These are phyloP conservation scores for Oceanodroma leucorhoa DNA, from an alignment of 2,797 vertebrate species.

Conservation along the genomic window DNA sequence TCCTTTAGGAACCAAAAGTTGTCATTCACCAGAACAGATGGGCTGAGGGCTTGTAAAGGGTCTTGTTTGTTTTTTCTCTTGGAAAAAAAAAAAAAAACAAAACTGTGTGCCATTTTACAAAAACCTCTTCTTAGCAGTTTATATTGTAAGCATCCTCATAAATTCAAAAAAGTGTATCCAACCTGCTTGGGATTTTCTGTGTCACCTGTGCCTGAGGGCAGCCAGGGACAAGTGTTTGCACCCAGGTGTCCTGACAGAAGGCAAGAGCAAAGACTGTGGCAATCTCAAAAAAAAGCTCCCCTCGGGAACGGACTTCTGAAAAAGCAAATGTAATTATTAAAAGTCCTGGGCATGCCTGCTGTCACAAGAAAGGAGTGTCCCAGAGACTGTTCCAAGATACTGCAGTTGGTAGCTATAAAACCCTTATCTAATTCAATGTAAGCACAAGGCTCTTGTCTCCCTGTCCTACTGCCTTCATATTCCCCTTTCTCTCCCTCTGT, in stretches of 20 bases:
- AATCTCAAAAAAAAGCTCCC: background rate
- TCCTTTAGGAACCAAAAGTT: constrained; percentile 3
- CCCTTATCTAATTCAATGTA: background rate
- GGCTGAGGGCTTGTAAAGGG: background rate
- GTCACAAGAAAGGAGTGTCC: background rate
- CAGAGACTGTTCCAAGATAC: background rate
- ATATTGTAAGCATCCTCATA: background rate
- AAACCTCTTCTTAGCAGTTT: background rate
- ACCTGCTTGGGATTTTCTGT: background rate
- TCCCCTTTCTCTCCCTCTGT: background rate
- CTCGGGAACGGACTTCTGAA: background rate
- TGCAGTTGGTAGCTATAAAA: background rate
- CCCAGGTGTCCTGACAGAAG: background rate
- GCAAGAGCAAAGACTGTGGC: background rate
- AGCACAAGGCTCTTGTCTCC: background rate
- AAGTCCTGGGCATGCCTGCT: background rate
- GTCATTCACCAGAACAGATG: background rate
- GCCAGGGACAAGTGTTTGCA: background rate
- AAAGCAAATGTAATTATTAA: background rate
- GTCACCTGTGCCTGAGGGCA: background rate
- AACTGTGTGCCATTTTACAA: background rate
- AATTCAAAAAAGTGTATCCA: background rate
- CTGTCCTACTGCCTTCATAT: background rate
- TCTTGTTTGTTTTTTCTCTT: background rate
- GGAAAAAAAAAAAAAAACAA: background rate